These are phyloP conservation scores for Lycia hirtaria DNA, from an alignment of 2,888 invertebrate genomes.

Conservation along the genomic window DNA sequence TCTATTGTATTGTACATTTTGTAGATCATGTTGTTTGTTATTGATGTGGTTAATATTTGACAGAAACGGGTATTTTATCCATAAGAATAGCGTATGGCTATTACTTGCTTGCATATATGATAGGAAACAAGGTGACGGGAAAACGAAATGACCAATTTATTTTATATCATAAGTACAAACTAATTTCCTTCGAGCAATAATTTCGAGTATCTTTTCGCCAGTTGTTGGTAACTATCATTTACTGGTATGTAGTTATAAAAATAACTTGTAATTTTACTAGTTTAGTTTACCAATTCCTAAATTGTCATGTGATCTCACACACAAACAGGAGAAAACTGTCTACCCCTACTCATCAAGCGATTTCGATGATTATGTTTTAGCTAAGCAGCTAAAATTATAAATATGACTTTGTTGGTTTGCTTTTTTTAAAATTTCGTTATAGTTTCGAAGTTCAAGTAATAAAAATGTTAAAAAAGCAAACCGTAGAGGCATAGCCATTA, in stretches of 20 bases:
- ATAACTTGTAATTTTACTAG: neutral
- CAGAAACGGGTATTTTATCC: constrained; percentile 33
- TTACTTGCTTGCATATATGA: constrained; percentile 26
- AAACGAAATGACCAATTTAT: constrained; percentile 6
- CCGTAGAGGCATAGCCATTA: too few species aligned
- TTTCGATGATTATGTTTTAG: too few species aligned
- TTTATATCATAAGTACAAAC: neutral
- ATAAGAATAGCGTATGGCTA: constrained; percentile 21
- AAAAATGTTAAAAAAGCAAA: too few species aligned
- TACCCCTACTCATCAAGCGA: too few species aligned
- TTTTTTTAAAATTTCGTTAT: too few species aligned
- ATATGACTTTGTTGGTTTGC: too few species aligned
- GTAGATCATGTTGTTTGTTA: constrained; percentile 50
- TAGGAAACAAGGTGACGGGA: constrained; percentile 10
- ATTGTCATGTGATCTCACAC: too few species aligned
- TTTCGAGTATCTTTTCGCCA: neutral
- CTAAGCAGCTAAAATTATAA: too few species aligned
- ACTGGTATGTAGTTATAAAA: neutral
- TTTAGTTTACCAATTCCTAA: too few species aligned
- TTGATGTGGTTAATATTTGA: constrained; percentile 47
- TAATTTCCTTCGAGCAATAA: neutral
- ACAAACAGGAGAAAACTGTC: too few species aligned
- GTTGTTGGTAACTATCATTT: neutral
- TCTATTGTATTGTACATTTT: constrained; percentile 30
- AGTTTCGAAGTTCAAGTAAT: too few species aligned